Conservation (phyloP, 2,113 vertebrate genomes). For the Bettongia penicillata region DNA sequence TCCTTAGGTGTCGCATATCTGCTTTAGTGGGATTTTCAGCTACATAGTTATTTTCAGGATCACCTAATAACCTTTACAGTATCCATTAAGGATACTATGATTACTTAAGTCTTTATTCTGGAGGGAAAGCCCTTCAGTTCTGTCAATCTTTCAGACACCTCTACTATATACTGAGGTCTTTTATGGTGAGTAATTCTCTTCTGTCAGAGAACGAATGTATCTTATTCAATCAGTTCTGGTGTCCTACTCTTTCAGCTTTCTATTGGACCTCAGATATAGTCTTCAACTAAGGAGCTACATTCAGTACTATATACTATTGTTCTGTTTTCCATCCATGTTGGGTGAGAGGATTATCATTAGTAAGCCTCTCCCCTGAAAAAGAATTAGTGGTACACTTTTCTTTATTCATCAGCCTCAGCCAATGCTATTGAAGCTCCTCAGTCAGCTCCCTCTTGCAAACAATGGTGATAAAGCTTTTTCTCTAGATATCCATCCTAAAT, state of each 20-base stretch:
- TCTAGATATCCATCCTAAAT: background rate
- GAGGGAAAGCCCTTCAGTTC: background rate
- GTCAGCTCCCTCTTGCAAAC: background rate
- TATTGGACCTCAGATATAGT: background rate
- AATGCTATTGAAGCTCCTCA: background rate
- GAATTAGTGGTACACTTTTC: background rate
- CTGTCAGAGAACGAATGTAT: background rate
- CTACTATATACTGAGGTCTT: background rate
- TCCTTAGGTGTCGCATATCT: background rate
- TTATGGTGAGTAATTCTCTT: background rate
- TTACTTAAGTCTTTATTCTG: background rate
- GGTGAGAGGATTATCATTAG: background rate
- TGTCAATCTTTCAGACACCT: background rate
- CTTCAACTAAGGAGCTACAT: background rate
- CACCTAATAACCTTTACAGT: background rate
- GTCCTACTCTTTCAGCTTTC: background rate
- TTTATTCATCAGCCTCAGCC: background rate
- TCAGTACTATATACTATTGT: background rate
- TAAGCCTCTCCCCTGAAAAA: background rate
- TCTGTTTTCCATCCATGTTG: background rate
- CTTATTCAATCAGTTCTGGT: background rate
- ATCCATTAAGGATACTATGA: background rate
- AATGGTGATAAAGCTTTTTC: background rate
- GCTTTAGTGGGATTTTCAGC: background rate
- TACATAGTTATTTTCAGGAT: background rate